Percentiles rank a stretch among this genome's conserved stretches.
Conservation (phyloP, 2,113 vertebrate species). For the Grallaria varia region DNA sequence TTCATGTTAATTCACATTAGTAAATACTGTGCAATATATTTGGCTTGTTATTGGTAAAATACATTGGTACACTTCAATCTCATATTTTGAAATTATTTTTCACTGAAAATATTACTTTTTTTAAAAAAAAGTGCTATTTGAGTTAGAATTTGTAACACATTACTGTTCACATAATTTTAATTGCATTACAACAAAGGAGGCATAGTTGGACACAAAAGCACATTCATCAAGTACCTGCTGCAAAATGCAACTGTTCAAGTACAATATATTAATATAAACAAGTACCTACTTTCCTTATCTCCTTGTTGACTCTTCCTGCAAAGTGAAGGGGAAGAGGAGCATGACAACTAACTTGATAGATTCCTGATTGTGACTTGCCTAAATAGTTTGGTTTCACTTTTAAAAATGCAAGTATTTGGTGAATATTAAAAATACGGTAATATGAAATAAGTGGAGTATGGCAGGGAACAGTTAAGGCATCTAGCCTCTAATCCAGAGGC, state of each 20-base stretch:
- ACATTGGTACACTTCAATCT: conserved; percentile 25
- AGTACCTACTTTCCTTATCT: conserved; percentile 56
- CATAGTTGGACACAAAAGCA: conserved; percentile 65
- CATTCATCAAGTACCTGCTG: conserved; percentile 67
- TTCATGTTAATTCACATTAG: conserved; percentile 52
- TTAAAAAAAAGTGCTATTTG: conserved; percentile 46
- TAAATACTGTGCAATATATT: conserved; percentile 38
- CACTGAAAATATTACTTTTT: neutral
- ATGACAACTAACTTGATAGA: neutral
- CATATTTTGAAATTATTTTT: conserved; percentile 28
- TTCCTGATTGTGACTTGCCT: conserved; percentile 43
- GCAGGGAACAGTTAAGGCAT: neutral
- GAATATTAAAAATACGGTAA: conserved; percentile 42
- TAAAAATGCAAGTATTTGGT: conserved; percentile 48
- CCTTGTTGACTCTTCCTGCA: conserved; percentile 34
- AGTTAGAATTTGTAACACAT: conserved; percentile 45
- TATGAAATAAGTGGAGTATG: neutral
- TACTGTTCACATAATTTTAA: conserved; percentile 41
- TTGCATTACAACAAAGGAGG: conserved; percentile 51
- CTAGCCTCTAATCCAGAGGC: neutral
- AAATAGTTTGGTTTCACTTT: conserved; percentile 68
- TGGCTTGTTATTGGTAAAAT: conserved; percentile 51
- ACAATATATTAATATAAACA: conserved; percentile 68
- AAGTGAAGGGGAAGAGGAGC: conserved; percentile 11
- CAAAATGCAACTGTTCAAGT: conserved; percentile 74